These are phyloP conservation scores for Petrocephalus sullivani DNA, from an alignment of 2,797 vertebrate genomes.

Conservation along the genomic window DNA sequence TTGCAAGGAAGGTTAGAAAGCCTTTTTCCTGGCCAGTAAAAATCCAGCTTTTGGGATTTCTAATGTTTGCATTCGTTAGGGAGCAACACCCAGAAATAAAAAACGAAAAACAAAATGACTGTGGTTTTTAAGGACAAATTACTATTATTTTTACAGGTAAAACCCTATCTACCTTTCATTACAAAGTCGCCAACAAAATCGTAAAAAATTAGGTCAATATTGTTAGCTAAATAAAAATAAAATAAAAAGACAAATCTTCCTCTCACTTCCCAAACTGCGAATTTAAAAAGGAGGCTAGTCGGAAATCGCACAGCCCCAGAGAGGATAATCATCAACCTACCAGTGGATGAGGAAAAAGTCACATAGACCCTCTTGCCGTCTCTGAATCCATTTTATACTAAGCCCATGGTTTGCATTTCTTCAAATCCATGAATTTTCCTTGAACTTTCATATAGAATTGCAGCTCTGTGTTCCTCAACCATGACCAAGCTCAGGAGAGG, in stretches of 20 bases:
- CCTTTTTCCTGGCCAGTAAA: background rate
- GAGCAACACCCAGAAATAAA: background rate
- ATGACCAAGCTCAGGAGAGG: background rate
- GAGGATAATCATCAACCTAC: background rate
- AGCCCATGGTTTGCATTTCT: conserved; percentile 11
- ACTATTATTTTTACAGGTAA: background rate
- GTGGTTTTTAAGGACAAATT: background rate
- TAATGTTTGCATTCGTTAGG: background rate
- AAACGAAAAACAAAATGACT: background rate
- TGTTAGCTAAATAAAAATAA: background rate
- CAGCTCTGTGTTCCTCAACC: background rate
- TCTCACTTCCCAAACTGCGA: background rate
- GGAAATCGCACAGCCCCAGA: background rate
- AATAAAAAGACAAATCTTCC: background rate
- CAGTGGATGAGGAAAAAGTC: background rate
- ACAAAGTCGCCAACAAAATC: background rate
- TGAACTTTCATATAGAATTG: conserved; percentile 12
- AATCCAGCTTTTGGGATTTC: background rate
- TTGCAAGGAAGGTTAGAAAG: background rate
- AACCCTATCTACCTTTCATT: background rate
- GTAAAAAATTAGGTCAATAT: background rate
- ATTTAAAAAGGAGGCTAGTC: background rate
- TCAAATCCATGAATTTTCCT: conserved; percentile 17
- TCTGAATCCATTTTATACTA: conserved; percentile 13
- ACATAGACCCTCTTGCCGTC: background rate